phyloP scores from a whole-genome alignment of 2,797 vertebrate genomes.

The Vespertilio murinus region DNA sequence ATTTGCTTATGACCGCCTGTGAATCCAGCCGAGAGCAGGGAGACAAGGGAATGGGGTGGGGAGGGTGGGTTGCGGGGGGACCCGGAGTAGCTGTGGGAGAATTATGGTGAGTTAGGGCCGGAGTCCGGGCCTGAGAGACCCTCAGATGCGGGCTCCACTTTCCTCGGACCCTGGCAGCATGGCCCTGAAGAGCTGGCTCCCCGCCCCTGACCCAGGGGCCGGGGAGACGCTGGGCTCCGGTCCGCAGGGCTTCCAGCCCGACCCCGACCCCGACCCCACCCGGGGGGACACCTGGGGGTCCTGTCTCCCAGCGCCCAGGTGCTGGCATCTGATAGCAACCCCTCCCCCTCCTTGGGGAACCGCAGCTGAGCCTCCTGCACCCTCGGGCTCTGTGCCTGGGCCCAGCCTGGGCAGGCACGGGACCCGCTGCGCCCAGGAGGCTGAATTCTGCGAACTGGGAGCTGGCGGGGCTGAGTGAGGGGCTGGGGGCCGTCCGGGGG shows the following conservation, averaged over 20 bases:
- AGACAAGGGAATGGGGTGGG: neutral
- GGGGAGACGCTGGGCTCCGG: accelerated
- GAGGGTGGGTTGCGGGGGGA: neutral
- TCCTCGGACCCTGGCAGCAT: accelerated
- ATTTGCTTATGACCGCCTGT: constrained; percentile 22
- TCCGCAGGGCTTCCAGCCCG: neutral
- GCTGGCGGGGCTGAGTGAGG: accelerated
- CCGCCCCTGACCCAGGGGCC: no score
- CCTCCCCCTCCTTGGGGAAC: neutral
- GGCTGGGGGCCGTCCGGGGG: neutral
- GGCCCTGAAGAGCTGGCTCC: neutral
- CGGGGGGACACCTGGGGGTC: neutral
- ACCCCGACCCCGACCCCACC: neutral
- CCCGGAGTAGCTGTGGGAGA: neutral
- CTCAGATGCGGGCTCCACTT: neutral
- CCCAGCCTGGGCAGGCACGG: neutral
- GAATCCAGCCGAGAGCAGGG: constrained; percentile 28
- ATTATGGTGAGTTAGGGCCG: neutral
- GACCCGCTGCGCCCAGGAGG: neutral
- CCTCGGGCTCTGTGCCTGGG: accelerated
- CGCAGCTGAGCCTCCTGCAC: neutral
- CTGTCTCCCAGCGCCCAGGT: neutral
- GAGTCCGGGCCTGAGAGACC: neutral
- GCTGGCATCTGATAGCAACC: no score
- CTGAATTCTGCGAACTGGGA: neutral